Evolutionary conservation across 2,113 vertebrate genomes (phyloP).

Genomic region (Lethenteron camtschaticum): DNA sequence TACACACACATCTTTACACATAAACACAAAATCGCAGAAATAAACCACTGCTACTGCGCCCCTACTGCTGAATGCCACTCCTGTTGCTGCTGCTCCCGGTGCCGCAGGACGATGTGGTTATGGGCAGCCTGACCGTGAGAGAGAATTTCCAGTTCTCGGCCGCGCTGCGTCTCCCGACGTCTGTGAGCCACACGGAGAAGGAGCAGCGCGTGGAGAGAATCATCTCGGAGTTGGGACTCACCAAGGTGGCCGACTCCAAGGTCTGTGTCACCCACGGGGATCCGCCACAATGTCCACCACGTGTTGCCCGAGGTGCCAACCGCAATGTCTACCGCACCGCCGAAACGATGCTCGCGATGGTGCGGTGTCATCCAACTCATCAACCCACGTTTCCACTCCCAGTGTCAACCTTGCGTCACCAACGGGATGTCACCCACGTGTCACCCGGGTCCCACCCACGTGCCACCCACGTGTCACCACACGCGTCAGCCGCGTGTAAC

Average conservation of each 20-base stretch:
- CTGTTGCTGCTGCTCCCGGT: neutral
- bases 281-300: too few relatives aligned
- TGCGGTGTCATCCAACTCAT: too few relatives aligned
- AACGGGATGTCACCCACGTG: too few relatives aligned
- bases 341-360: too few relatives aligned
- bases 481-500: too few relatives aligned
- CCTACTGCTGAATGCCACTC: neutral
- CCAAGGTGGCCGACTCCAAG: slow-evolving; percentile 66
- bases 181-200: slow-evolving; percentile 37
- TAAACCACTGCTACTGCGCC: neutral
- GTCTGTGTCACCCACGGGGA: slow-evolving; percentile 19
- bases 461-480: too few relatives aligned
- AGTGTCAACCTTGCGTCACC: too few relatives aligned
- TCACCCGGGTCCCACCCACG: too few relatives aligned
- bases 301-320: too few relatives aligned
- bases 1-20: neutral
- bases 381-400: too few relatives aligned
- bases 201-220: slow-evolving; percentile 38
- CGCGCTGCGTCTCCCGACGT: slow-evolving; percentile 48
- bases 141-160: slow-evolving; percentile 81
- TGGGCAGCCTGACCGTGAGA: slow-evolving; percentile 73
- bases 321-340: too few relatives aligned
- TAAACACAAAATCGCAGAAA: neutral
- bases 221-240: slow-evolving; percentile 50
- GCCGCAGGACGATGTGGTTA: slow-evolving; percentile 60